These are phyloP conservation scores for Laothoe populi DNA, from an alignment of 2,888 invertebrate species.

Conservation along the genomic window DNA sequence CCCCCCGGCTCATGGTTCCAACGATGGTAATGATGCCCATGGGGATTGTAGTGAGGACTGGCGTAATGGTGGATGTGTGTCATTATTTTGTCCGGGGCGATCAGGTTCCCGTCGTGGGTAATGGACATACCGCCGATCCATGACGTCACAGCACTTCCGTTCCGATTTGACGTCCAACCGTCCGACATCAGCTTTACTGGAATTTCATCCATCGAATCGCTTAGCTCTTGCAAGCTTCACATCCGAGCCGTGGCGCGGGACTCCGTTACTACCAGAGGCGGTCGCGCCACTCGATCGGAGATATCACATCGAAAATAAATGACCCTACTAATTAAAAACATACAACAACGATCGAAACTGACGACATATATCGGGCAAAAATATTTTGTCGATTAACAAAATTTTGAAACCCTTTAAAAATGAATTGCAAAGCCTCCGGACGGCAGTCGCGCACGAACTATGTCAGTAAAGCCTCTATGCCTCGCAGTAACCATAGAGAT, in stretches of 20 bases:
- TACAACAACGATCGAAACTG: slow-evolving; percentile 73
- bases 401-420: slow-evolving; percentile 42
- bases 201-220: slow-evolving; percentile 82
- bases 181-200: slow-evolving; percentile 84
- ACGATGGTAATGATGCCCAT: slow-evolving; percentile 79
- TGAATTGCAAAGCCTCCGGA: slow-evolving; percentile 71
- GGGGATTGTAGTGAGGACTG: slow-evolving; percentile 82
- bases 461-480: slow-evolving; percentile 80
- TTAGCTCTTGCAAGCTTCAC: slow-evolving; percentile 73
- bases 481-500: slow-evolving; percentile 86
- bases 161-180: slow-evolving; percentile 75
- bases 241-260: slow-evolving; percentile 73
- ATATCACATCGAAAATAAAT: slow-evolving; percentile 59
- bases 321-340: slow-evolving; percentile 72
- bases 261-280: slow-evolving; percentile 65
- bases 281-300: slow-evolving; percentile 73
- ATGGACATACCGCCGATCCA: slow-evolving; percentile 84
- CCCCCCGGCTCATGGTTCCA: slow-evolving; percentile 83
- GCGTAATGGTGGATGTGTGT: slow-evolving; percentile 80
- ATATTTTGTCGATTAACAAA: slow-evolving; percentile 40
- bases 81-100: slow-evolving; percentile 81
- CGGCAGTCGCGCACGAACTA: slow-evolving; percentile 75
- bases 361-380: slow-evolving; percentile 77
- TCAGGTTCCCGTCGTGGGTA: slow-evolving; percentile 81
- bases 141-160: slow-evolving; percentile 72